Evolutionary conservation across 2,113 vertebrate genomes (phyloP).

Genomic region (Dicerorhinus sumatrensis): DNA sequence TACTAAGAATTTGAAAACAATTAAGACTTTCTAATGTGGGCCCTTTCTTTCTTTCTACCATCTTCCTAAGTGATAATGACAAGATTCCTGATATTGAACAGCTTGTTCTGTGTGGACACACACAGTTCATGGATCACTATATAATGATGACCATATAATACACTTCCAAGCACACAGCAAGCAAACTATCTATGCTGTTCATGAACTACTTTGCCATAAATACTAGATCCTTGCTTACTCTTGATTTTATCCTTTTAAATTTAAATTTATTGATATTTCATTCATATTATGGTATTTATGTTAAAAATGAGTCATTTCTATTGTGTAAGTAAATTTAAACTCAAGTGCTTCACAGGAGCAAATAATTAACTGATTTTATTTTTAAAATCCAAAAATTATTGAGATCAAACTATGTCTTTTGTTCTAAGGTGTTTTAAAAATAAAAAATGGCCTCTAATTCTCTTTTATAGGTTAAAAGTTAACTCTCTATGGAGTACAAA

Average conservation of each 20-base stretch:
- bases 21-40: background rate
- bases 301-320: background rate
- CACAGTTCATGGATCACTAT: background rate
- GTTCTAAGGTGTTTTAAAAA: slow-evolving; percentile 4
- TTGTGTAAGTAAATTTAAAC: slow-evolving; percentile 14
- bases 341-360: background rate
- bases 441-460: background rate
- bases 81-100: background rate
- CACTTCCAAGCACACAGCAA: background rate
- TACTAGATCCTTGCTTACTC: background rate
- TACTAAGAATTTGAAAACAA: background rate
- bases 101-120: background rate
- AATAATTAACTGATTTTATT: background rate
- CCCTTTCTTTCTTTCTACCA: background rate
- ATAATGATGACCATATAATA: background rate
- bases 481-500: background rate
- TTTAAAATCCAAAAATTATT: background rate
- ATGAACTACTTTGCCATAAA: background rate
- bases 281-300: background rate
- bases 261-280: background rate
- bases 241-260: background rate
- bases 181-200: background rate
- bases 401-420: background rate
- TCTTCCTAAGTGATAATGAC: background rate
- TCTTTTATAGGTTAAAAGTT: background rate